A percentile compares a stretch with the other conserved stretches of the same genome.
phyloP scores from a whole-genome alignment of 1,140 invertebrate genomes.

The Drosophila ohnishii region DNA sequence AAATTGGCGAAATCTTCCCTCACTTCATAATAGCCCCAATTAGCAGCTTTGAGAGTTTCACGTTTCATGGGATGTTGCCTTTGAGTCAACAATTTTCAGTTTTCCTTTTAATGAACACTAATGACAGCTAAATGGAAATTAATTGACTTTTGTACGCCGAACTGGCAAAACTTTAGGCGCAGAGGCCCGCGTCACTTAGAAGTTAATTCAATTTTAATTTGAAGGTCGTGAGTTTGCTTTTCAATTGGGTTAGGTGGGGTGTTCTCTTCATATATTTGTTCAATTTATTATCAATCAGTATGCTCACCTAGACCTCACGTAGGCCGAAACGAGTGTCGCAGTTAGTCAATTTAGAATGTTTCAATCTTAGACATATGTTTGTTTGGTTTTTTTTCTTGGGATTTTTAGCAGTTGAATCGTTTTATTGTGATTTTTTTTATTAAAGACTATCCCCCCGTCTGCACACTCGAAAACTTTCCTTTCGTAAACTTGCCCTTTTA shows the following conservation, averaged over 20 bases:
- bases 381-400: no score
- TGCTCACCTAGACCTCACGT: conserved; percentile 32
- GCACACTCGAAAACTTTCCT: conserved; percentile 2
- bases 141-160: conserved; percentile 50
- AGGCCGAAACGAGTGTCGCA: conserved; percentile 16
- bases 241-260: conserved; percentile 22
- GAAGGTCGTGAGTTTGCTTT: conserved; percentile 40
- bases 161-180: conserved; percentile 20
- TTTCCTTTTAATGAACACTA: conserved; percentile 58
- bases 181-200: conserved; percentile 15
- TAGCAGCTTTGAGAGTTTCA: conserved; percentile 40
- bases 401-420: background rate
- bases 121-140: conserved; percentile 62
- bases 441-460: background rate
- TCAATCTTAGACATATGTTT: background rate
- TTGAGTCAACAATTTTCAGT: conserved; percentile 29
- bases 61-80: conserved; percentile 12
- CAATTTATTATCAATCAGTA: conserved; percentile 56
- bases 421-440: background rate
- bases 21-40: conserved; percentile 31
- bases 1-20: conserved; percentile 12
- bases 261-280: conserved; percentile 30
- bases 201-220: conserved; percentile 52
- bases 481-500: conserved; percentile 17
- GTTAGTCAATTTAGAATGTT: conserved; percentile 18